Evolutionary conservation across 2,888 invertebrate genomes (phyloP).

Genomic region (Idaea aversata): DNA sequence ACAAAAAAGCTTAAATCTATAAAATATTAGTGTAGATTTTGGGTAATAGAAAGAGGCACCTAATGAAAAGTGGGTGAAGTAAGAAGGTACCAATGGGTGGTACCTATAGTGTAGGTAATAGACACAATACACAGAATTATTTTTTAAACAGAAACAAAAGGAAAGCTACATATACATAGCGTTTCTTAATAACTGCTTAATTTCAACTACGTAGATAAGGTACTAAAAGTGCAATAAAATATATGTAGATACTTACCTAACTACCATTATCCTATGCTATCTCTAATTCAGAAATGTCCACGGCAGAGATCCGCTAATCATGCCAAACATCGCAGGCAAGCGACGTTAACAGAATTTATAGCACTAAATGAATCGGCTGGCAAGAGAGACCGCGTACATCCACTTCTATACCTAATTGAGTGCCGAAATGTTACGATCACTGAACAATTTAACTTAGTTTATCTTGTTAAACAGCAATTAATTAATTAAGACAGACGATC

Average conservation of each 20-base stretch:
- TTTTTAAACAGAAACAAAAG: too few species aligned
- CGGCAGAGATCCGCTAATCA: slow-evolving; percentile 29
- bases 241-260: background rate
- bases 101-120: too few species aligned
- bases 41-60: too few species aligned
- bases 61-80: too few species aligned
- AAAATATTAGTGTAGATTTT: too few species aligned
- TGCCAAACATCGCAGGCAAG: slow-evolving; percentile 19
- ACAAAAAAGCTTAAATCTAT: too few species aligned
- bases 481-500: background rate
- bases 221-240: background rate
- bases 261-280: background rate
- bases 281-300: slow-evolving; percentile 17
- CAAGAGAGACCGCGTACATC: slow-evolving; percentile 16
- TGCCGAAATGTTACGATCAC: background rate
- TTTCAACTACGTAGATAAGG: background rate
- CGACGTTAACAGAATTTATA: slow-evolving; percentile 29
- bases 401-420: background rate
- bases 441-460: background rate
- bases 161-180: too few species aligned
- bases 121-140: too few species aligned
- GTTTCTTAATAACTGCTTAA: background rate
- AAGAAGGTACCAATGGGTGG: too few species aligned
- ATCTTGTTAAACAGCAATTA: background rate
- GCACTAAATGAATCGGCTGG: slow-evolving; percentile 20